Evolutionary conservation across 2,113 vertebrate genomes (phyloP).

Genomic region (human): DNA sequence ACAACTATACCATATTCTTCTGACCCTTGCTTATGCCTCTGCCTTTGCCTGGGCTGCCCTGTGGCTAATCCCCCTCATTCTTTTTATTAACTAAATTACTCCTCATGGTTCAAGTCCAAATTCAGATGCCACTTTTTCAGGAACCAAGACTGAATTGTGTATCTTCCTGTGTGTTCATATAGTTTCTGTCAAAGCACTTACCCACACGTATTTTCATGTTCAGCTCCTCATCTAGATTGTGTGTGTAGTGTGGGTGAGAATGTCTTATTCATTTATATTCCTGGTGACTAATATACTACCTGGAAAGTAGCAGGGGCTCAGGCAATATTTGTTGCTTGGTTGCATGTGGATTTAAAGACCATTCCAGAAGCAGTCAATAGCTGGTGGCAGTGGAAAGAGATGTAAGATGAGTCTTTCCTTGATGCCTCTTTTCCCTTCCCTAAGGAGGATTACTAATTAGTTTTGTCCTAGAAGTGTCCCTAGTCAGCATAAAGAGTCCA

Average conservation of each 20-base stretch:
- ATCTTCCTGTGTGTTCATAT: not conserved
- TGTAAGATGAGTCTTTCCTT: not conserved
- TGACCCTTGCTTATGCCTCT: not conserved
- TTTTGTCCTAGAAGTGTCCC: not conserved
- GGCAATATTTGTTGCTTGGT: not conserved
- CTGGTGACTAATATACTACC: not conserved
- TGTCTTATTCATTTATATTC: not conserved
- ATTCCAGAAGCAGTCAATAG: not conserved
- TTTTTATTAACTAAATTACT: not conserved
- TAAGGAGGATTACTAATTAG: not conserved
- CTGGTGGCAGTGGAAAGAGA: not conserved
- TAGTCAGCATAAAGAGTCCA: not conserved
- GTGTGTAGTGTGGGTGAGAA: not conserved
- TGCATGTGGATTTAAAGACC: not conserved
- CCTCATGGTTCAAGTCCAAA: not conserved
- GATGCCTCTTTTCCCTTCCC: not conserved
- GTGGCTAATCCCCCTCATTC: not conserved
- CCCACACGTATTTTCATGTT: not conserved
- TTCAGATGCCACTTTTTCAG: not conserved
- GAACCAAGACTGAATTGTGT: not conserved
- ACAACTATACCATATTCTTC: not conserved
- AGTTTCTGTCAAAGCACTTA: not conserved
- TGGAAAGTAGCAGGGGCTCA: not conserved
- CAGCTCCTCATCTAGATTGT: not conserved
- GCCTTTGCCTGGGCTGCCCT: not conserved